Conservation (phyloP, 2,113 vertebrate species). For the Crotalus tigris region DNA sequence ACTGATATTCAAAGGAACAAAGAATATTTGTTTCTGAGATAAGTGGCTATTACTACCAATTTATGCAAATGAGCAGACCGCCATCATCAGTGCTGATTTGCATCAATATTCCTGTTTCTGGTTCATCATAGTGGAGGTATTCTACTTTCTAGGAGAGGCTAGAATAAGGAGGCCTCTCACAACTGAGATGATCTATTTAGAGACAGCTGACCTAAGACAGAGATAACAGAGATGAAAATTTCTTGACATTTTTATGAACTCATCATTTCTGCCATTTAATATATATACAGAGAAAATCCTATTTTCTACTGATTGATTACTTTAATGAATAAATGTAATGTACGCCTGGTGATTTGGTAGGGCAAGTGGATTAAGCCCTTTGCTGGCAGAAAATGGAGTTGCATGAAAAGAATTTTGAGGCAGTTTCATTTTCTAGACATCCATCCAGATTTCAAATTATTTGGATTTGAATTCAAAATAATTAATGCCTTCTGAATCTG, state of each 20-base stretch:
- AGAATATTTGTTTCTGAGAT: slow-evolving; percentile 30
- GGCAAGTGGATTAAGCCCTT: slow-evolving; percentile 65
- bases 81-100: slow-evolving; percentile 59
- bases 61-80: slow-evolving; percentile 58
- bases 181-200: slow-evolving; percentile 53
- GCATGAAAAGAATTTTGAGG: slow-evolving; percentile 58
- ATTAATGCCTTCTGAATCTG: slow-evolving; percentile 37
- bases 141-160: slow-evolving; percentile 54
- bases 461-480: slow-evolving; percentile 59
- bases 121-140: slow-evolving; percentile 50
- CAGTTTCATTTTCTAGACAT: slow-evolving; percentile 38
- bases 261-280: slow-evolving; percentile 70
- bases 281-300: slow-evolving; percentile 64
- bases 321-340: slow-evolving; percentile 72
- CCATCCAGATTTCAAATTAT: slow-evolving; percentile 27
- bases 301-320: slow-evolving; percentile 66
- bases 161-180: slow-evolving; percentile 45
- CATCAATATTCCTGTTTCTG: slow-evolving; percentile 52
- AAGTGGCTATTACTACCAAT: slow-evolving; percentile 47
- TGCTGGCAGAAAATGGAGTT: slow-evolving; percentile 56
- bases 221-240: slow-evolving; percentile 69
- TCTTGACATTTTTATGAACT: slow-evolving; percentile 67
- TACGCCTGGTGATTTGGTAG: slow-evolving; percentile 53
- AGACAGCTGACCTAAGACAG: slow-evolving; percentile 61
- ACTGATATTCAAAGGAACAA: slow-evolving; percentile 21